phyloP scores from a whole-genome alignment of 2,888 invertebrate genomes.

The Leptogaster cylindrica region DNA sequence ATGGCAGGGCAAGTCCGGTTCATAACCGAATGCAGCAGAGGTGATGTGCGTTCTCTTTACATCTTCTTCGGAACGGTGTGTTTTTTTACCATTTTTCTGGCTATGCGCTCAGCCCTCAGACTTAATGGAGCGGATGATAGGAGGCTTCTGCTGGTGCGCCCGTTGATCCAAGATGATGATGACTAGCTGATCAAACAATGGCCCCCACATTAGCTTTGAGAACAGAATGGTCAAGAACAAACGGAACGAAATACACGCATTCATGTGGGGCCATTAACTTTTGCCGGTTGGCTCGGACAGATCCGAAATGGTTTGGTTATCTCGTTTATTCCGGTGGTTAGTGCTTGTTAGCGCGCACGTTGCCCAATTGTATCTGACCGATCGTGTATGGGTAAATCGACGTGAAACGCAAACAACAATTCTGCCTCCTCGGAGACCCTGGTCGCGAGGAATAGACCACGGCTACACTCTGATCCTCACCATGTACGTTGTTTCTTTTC shows the following conservation, averaged over 20 bases:
- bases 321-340: slow-evolving; percentile 45
- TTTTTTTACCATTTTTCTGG: slow-evolving; percentile 26
- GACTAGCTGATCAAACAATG: slow-evolving; percentile 43
- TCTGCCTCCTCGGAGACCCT: neutral
- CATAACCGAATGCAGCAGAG: slow-evolving; percentile 7
- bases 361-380: slow-evolving; percentile 38
- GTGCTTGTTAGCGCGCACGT: slow-evolving; percentile 45
- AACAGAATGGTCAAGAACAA: slow-evolving; percentile 28
- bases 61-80: slow-evolving; percentile 18
- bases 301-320: slow-evolving; percentile 17
- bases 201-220: slow-evolving; percentile 21
- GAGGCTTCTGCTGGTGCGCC: slow-evolving; percentile 36
- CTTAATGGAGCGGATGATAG: slow-evolving; percentile 46
- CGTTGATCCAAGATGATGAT: slow-evolving; percentile 41
- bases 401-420: slow-evolving; percentile 23
- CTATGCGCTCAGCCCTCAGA: slow-evolving; percentile 42
- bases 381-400: slow-evolving; percentile 10
- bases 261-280: slow-evolving; percentile 43
- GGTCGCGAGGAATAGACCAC: slow-evolving; percentile 1
- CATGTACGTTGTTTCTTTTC: slow-evolving; percentile 38
- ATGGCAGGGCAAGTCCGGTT: neutral
- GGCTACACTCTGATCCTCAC: slow-evolving; percentile 21
- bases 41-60: slow-evolving; percentile 31
- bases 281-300: slow-evolving; percentile 29
- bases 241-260: slow-evolving; percentile 25